Percentiles rank a stretch among this genome's conserved stretches.
These are phyloP conservation scores for Oryzias sinensis DNA, from an alignment of 2,797 vertebrate genomes.

Conservation along the genomic window DNA sequence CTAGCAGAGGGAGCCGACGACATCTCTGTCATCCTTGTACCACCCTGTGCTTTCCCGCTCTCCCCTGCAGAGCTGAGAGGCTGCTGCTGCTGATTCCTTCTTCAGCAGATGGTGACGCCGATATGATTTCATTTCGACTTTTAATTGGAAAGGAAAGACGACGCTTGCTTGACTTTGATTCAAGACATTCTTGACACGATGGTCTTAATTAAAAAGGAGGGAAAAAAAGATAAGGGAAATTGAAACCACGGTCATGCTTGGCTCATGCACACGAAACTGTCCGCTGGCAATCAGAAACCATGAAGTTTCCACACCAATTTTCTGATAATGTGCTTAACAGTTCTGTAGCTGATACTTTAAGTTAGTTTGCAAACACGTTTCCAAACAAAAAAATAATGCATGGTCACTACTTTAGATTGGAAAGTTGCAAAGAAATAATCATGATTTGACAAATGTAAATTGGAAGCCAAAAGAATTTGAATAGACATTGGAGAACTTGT, in stretches of 20 bases:
- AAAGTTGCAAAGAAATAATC: no score
- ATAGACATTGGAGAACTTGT: background rate
- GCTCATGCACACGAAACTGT: constrained; percentile 25
- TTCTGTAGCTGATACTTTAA: constrained; percentile 3
- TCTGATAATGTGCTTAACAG: constrained; percentile 2
- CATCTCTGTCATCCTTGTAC: constrained; percentile 31
- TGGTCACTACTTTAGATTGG: background rate
- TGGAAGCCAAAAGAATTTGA: no score
- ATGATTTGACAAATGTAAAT: no score
- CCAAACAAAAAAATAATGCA: background rate
- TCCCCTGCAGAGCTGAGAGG: constrained; percentile 19
- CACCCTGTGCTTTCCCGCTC: constrained; percentile 11
- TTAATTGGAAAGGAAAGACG: constrained; percentile 66
- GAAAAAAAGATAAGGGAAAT: constrained; percentile 56
- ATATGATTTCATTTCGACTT: constrained; percentile 53
- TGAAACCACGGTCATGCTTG: constrained; percentile 34
- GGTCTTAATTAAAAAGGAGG: constrained; percentile 65
- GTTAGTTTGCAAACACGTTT: background rate
- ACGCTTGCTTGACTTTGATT: constrained; percentile 51
- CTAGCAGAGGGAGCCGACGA: constrained; percentile 23
- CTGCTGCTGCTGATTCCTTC: constrained; percentile 28
- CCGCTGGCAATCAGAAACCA: background rate
- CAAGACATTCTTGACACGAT: constrained; percentile 49
- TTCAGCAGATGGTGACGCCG: constrained; percentile 60
- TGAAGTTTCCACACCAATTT: constrained; percentile 2